phyloP scores from a whole-genome alignment of 2,113 vertebrate species.

The Laticauda colubrina region DNA sequence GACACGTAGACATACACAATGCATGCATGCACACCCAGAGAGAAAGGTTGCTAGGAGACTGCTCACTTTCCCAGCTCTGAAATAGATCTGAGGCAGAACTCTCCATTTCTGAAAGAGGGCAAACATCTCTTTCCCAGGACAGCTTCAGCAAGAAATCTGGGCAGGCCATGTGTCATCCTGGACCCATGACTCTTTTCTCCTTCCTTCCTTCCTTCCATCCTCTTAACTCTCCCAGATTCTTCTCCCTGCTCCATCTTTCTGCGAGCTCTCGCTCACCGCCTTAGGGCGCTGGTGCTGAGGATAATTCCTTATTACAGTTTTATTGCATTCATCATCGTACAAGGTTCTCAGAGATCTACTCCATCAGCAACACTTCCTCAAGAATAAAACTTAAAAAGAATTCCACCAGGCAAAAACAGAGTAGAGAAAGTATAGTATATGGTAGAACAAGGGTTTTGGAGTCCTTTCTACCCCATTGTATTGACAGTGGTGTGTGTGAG shows the following conservation, averaged over 20 bases:
- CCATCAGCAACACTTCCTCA: neutral
- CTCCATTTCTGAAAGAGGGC: neutral
- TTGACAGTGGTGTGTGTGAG: neutral
- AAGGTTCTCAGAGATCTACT: neutral
- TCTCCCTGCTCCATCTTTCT: neutral
- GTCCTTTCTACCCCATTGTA: neutral
- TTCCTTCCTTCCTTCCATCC: neutral
- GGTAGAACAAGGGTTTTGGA: neutral
- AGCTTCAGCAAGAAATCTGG: neutral
- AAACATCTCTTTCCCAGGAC: neutral
- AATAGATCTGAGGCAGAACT: neutral
- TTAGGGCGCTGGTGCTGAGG: no score
- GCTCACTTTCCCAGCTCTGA: slow-evolving; percentile 12
- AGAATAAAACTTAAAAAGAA: neutral
- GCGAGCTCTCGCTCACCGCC: neutral
- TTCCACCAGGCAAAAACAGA: neutral
- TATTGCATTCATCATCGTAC: neutral
- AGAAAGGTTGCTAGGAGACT: slow-evolving; percentile 14
- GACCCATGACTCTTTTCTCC: neutral
- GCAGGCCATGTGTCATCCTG: neutral
- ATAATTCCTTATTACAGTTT: neutral
- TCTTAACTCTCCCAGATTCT: neutral
- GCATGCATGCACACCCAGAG: neutral
- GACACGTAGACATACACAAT: neutral
- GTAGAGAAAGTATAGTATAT: neutral